Base-by-base conservation (phyloP, 1,140 invertebrate species). In the Zaprionus camerounensis region DNA sequence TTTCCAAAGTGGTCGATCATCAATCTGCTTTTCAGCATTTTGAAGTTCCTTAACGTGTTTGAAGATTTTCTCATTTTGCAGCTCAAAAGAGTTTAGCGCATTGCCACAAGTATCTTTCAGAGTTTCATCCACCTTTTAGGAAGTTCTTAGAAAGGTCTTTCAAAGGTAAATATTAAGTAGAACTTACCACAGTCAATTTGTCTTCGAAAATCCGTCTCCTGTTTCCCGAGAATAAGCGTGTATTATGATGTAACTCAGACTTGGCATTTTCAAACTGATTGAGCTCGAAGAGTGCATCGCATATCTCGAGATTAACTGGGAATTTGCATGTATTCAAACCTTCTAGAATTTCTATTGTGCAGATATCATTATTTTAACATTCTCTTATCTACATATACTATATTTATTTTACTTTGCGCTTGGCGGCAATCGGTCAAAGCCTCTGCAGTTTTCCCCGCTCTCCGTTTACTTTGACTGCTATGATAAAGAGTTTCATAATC, bases 261-360 rank as follows among this genome's bases (percentile, higher is more conserved):
- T 91, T 92, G 2, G 78, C 64, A 44, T 81, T 75, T 62, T 92
- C 91, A 51, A 92, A 82, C 24, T 71, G 71, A 53, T 92, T 92
- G 5, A 92, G 28, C 41, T 92, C 82, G 31, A 91, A 91, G 2
- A 92, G 41, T 0, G 82, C 80, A 72, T 91, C 76, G 28, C 88
- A 92, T 13, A 78, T 74, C 76, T 87, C 78, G 46, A 91, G 58
- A 65, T 91, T 85, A 36, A 91, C 56, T 5, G 75, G 69, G 7
- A 61, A 76, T 36, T 78, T 78, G 38, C 65, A 13, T 3, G 44
- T 55, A 20, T 22, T 7, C 9, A 24, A 13, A 3, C 0, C n/a
- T 17, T 62, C 36, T 6, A 79, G 9, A 7, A 82, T 24, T 38
- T 26, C 80, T 82, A 31, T 46, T 17, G 17, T 17, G 17, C 17